These are phyloP conservation scores for Cyphomyrus plagiostoma DNA, from an alignment of 2,113 vertebrate species.

Conservation along the genomic window DNA sequence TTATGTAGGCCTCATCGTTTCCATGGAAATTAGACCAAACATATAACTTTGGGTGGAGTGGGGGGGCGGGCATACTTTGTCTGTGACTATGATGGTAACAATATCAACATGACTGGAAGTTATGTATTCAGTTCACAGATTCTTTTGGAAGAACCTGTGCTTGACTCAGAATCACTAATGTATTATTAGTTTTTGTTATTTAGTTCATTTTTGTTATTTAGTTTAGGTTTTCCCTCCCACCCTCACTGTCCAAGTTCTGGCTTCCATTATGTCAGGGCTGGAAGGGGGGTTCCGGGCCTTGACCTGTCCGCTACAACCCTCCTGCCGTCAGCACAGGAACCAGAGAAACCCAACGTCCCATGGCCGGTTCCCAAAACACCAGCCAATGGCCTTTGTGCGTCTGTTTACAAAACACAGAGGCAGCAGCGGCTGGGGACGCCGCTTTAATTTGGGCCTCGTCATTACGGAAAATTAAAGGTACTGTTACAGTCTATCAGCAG, in stretches of 20 bases:
- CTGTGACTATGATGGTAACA: not conserved
- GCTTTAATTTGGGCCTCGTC: not conserved
- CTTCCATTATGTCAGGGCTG: not conserved
- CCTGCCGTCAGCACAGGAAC: not conserved
- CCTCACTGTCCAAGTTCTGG: not conserved
- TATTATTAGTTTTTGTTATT: not conserved
- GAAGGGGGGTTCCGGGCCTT: not conserved
- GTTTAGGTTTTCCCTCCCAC: not conserved
- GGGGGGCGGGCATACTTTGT: not conserved
- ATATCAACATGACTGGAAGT: not conserved
- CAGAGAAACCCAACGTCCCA: not conserved
- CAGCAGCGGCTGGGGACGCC: not conserved
- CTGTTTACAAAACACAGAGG: not conserved
- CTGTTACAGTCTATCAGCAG: slow-evolving; percentile 1
- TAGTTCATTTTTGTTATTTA: not conserved
- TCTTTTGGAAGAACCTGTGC: not conserved
- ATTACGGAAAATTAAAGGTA: not conserved
- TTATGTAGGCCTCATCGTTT: not conserved
- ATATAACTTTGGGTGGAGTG: not conserved
- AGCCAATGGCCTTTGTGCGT: not conserved
- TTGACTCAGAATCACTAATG: not conserved
- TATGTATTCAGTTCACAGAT: not conserved
- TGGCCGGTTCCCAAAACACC: not conserved
- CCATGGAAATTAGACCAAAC: not conserved
- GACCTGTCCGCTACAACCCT: not conserved